A percentile compares a stretch with the other conserved stretches of the same genome.
phyloP scores from a whole-genome alignment of 2,888 invertebrate genomes.

The Serripes groenlandicus region DNA sequence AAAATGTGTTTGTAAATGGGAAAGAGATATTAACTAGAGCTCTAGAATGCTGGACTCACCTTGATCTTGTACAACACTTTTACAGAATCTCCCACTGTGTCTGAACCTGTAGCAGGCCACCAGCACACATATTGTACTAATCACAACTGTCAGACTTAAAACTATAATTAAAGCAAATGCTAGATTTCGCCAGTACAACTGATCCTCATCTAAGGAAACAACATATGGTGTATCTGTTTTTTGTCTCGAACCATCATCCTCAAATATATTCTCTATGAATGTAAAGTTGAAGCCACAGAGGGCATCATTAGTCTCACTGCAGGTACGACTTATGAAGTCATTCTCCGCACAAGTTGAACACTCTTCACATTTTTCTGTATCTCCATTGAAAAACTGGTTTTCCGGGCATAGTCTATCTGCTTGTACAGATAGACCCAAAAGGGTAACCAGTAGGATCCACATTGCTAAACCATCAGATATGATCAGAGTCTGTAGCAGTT shows the following conservation, averaged over 20 bases:
- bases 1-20: background rate
- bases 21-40: background rate
- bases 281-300: conserved; percentile 40
- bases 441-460: background rate
- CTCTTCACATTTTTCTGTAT: conserved; percentile 29
- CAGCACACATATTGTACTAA: conserved; percentile 73
- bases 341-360: conserved; percentile 44
- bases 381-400: conserved; percentile 44
- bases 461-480: too few relatives aligned
- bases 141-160: conserved; percentile 74
- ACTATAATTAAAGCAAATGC: conserved; percentile 79
- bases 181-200: conserved; percentile 76
- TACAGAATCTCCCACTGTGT: conserved; percentile 57
- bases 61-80: conserved; percentile 47
- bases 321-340: conserved; percentile 30
- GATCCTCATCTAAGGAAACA: conserved; percentile 68
- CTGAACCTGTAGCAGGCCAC: conserved; percentile 72
- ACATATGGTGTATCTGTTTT: conserved; percentile 39
- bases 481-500: too few relatives aligned
- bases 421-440: conserved; percentile 6
- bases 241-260: conserved; percentile 2
- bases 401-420: conserved; percentile 26
- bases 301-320: conserved; percentile 44
- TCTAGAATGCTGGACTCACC: conserved; percentile 50
- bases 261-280: background rate